Evolutionary conservation across 1,140 invertebrate genomes (phyloP), one percentile per base, ranked within the genome.

Genomic region (Pentalonia nigronervosa): DNA sequence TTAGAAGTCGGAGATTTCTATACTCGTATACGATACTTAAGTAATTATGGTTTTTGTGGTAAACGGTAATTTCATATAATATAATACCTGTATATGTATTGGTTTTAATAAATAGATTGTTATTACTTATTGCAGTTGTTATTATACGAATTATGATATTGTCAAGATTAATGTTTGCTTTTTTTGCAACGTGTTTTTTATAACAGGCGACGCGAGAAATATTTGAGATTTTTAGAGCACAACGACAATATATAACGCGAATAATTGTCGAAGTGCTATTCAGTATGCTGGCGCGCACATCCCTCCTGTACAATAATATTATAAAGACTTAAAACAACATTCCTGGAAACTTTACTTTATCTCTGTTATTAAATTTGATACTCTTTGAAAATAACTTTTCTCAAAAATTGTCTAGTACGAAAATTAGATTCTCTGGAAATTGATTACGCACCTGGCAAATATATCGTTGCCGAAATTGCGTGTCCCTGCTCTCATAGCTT

Each of bases 401-500:
- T 6, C 17, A 17, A 76, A 76, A 67, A 8, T 11, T n/a, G 60
- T 67, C 30, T 67, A 67, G 25, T 30, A 14, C 30, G 30, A 67
- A 67, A 76, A 76, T 76, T 76, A 76, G 60, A 53, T 76, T n/a
- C n/a, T 76, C n/a, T 76, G n/a, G n/a, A 76, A 76, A 34, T 76
- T 76, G 60, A 76, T 76, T n/a, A 76, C 60, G 30, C 60, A 76
- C 60, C 60, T 76, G 60, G n/a, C n/a, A 76, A 76, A 76, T 76
- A 76, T 34, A n/a, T 34, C 30, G 60, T 76, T 76, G 60, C 0
- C 60, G n/a, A n/a, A 76, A 76, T 7, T 76, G 6, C n/a, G n/a
- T 76, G 17, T 76, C n/a, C 7, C 60, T 76, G 6, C 4, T 76
- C n/a, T 76, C 30, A 76, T 76, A n/a, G 60, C 30, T n/a, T 76